Conservation (phyloP, 2,888 invertebrate genomes). For the Aphrophora alni region DNA sequence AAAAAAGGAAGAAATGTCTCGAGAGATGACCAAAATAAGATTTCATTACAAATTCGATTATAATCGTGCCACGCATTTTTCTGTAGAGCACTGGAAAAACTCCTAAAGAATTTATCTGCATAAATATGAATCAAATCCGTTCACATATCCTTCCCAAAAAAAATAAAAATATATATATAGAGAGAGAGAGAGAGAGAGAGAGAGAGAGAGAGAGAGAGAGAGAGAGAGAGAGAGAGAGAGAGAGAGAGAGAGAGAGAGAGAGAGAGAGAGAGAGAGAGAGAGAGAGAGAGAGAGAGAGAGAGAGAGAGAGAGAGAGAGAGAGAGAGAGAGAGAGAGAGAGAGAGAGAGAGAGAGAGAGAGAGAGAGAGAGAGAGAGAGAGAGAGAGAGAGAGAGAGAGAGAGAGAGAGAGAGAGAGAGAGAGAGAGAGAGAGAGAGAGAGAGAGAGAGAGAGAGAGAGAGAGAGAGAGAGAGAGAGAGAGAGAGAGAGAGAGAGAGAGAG, state of each 20-base stretch:
- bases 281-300: conserved; percentile 13
- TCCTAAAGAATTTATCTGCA: too few species aligned
- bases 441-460: conserved; percentile 13
- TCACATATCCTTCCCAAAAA: too few species aligned
- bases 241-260: conserved; percentile 13
- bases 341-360: conserved; percentile 13
- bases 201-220: too few species aligned
- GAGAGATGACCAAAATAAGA: too few species aligned
- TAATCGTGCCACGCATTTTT: too few species aligned
- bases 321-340: conserved; percentile 13
- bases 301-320: conserved; percentile 13
- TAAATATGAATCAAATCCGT: too few species aligned
- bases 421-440: conserved; percentile 13
- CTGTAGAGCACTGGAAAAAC: too few species aligned
- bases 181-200: too few species aligned
- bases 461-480: conserved; percentile 13
- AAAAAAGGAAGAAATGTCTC: too few species aligned
- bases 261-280: conserved; percentile 13
- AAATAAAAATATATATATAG: too few species aligned
- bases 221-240: too few species aligned
- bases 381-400: conserved; percentile 13
- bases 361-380: conserved; percentile 13
- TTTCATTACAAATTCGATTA: too few species aligned
- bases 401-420: conserved; percentile 13
- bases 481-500: conserved; percentile 13